Conservation (phyloP, 1,140 invertebrate species). For the Antheraea pernyi region DNA sequence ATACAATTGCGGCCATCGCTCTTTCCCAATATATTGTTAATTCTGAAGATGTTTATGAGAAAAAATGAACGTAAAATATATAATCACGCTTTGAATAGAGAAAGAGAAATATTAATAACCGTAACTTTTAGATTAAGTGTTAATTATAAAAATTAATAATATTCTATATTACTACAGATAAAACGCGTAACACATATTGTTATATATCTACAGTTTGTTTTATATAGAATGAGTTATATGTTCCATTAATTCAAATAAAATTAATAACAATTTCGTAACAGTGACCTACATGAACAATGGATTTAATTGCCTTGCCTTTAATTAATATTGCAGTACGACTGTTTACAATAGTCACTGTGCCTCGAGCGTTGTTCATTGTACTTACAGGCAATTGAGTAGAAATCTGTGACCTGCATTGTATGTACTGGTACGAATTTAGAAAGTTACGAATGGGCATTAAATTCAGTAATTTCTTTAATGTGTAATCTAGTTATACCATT, state of each 20-base stretch:
- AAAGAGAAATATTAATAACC: too few relatives aligned
- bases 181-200: too few relatives aligned
- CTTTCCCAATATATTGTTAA: too few relatives aligned
- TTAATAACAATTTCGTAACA: conserved; percentile 1
- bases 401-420: conserved; percentile 7
- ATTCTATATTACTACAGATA: too few relatives aligned
- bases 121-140: too few relatives aligned
- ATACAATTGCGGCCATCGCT: too few relatives aligned
- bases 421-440: neutral
- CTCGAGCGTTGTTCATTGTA: conserved; percentile 21
- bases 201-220: too few relatives aligned
- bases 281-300: conserved; percentile 10
- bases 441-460: neutral
- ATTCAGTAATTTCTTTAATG: neutral
- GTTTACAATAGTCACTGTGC: conserved; percentile 33
- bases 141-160: too few relatives aligned
- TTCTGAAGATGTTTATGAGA: too few relatives aligned
- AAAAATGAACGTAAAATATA: too few relatives aligned
- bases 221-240: neutral
- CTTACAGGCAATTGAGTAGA: conserved; percentile 11
- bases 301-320: conserved; percentile 37
- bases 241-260: neutral
- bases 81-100: too few relatives aligned
- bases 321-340: conserved; percentile 36
- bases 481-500: too few relatives aligned